These are phyloP conservation scores for Neostethus bicornis DNA, from an alignment of 2,797 vertebrate species.

Conservation along the genomic window DNA sequence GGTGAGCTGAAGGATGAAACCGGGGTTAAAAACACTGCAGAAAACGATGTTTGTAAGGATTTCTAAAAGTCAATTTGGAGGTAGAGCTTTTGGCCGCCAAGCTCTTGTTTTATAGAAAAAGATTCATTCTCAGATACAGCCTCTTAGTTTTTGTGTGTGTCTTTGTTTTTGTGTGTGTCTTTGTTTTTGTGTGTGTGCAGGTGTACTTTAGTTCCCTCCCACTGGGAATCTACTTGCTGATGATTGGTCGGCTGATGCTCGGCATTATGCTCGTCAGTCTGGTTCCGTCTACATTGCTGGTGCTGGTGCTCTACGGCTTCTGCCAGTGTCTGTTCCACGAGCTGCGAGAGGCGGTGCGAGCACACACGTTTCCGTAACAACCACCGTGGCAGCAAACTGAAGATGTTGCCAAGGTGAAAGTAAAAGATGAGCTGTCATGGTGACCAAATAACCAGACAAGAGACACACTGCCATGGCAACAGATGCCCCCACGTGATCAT, in stretches of 20 bases:
- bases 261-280: constrained; percentile 87
- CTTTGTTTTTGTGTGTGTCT: too few species aligned
- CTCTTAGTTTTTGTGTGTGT: too few species aligned
- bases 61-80: too few species aligned
- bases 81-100: too few species aligned
- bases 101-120: too few species aligned
- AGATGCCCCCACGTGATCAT: not conserved
- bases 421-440: not conserved
- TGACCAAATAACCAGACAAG: not conserved
- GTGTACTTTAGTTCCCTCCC: constrained; percentile 91
- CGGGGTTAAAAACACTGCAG: too few species aligned
- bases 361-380: constrained; percentile 37
- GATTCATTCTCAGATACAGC: too few species aligned
- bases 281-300: constrained; percentile 87
- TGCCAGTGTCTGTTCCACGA: constrained; percentile 89
- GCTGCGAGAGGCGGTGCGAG: constrained; percentile 68
- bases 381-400: not conserved
- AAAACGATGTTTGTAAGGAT: too few species aligned
- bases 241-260: constrained; percentile 85
- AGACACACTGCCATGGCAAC: not conserved
- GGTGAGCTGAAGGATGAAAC: too few species aligned
- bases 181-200: constrained; percentile 34
- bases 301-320: constrained; percentile 87
- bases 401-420: not conserved
- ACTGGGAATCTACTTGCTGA: constrained; percentile 90